These are phyloP conservation scores for Heliconius melpomene DNA, from an alignment of 1,140 invertebrate species.

Conservation along the genomic window DNA sequence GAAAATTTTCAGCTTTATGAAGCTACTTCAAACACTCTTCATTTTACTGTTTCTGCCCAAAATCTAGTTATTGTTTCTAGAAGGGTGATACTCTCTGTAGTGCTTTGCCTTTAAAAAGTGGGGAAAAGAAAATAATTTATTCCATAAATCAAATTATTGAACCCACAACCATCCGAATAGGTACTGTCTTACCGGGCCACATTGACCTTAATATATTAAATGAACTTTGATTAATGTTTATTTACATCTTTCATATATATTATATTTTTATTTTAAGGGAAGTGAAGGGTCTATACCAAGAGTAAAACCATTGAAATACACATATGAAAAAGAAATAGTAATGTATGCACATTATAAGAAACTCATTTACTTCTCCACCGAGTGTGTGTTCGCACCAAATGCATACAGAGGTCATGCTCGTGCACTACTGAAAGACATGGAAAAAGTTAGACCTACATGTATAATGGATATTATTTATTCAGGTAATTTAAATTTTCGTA, in stretches of 20 bases:
- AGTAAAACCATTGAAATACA: slow-evolving; percentile 99
- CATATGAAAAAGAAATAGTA: slow-evolving; percentile 99
- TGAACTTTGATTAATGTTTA: no score
- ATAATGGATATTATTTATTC: slow-evolving; percentile 99
- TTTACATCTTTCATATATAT: background rate
- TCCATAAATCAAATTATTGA: no score
- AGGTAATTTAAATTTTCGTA: slow-evolving; percentile 79
- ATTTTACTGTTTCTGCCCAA: no score
- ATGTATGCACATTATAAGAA: slow-evolving; percentile 99
- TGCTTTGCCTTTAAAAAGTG: no score
- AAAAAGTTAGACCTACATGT: slow-evolving; percentile 94
- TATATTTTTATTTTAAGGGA: slow-evolving; percentile 81
- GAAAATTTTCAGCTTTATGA: no score
- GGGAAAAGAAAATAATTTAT: no score
- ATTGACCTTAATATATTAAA: no score
- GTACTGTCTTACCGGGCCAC: no score
- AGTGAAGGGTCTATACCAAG: slow-evolving; percentile 93
- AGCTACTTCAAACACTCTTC: no score
- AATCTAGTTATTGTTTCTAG: no score
- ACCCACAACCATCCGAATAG: no score
- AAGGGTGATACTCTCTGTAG: no score
- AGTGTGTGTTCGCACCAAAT: slow-evolving; percentile 99
- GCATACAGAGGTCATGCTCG: slow-evolving; percentile 97
- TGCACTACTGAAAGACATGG: slow-evolving; percentile 96
- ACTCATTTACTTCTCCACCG: slow-evolving; percentile 99